Evolutionary conservation across 2,797 vertebrate genomes (phyloP), one percentile per base, ranked within the genome.

Genomic region (Oreochromis mossambicus): DNA sequence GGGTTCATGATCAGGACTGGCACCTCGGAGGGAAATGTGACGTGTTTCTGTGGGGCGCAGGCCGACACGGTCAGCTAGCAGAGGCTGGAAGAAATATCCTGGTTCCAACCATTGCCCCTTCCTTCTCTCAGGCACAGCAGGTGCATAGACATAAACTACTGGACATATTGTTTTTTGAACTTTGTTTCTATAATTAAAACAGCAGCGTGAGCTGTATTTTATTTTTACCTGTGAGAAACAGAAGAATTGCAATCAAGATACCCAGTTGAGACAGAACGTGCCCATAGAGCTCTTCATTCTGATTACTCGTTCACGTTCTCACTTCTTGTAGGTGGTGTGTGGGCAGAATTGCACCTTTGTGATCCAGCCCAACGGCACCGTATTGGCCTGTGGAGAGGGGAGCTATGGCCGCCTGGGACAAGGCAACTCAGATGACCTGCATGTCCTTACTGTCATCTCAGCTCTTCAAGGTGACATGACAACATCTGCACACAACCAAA

Each of bases 71-170:
- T 21, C 98, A 99, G 92, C 93, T 99, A 82, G 98, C 98, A 2
- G 98, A 99, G 88, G 98, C 98, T 10, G 98, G 98, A 41, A 97
- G 98, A 56, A 99, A 99, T 82, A 97, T 99, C 79, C 95, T 99
- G 96, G 96, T 98, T 19, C 98, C 98, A 1, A 97, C 98, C 41
- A 92, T 93, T 2, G 97, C 98, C 5, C 95, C 97, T 3, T 99
- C 98, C 0, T 99, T 99, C 94, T 98, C 98, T 43, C 98, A 98
- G 93, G 98, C 98, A 10, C 98, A 99, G n/a, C 98, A 99, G 97
- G 98, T 99, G 95, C 86, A 24, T 3, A 7, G 1, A 9, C 8
- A 38, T 7, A 2, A 8, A 52, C 46, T 0, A 29, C 9, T 26
- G 41, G 0, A 52, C 73, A n/a, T 8, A 26, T 24, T 10, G 41